Evolutionary conservation across 2,797 vertebrate genomes (phyloP).

Genomic region (Novumbra hubbsi): DNA sequence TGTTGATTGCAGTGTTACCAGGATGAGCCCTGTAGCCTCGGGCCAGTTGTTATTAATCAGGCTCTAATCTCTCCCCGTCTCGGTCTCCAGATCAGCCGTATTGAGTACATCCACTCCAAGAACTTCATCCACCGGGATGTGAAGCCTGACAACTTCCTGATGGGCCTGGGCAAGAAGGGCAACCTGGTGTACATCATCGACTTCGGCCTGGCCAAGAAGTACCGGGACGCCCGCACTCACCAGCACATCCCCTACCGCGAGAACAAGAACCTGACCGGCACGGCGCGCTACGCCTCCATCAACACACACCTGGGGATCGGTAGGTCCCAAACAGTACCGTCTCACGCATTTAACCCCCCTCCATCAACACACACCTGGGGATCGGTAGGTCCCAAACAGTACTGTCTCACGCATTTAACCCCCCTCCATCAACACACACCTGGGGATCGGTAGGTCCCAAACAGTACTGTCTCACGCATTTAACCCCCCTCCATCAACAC

Average conservation of each 20-base stretch:
- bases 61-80: background rate
- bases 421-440: conserved; percentile 94
- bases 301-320: conserved; percentile 97
- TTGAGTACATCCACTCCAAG: conserved; percentile 96
- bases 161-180: conserved; percentile 96
- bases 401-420: background rate
- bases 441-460: conserved; percentile 85
- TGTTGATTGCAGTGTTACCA: too few species aligned
- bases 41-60: background rate
- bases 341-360: background rate
- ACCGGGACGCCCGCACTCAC: conserved; percentile 91
- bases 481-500: conserved; percentile 87
- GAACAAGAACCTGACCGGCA: conserved; percentile 95
- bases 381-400: conserved; percentile 77
- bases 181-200: conserved; percentile 97
- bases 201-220: conserved; percentile 94
- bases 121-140: conserved; percentile 97
- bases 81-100: conserved; percentile 86
- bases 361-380: conserved; percentile 67
- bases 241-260: conserved; percentile 97
- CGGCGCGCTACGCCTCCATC: conserved; percentile 93
- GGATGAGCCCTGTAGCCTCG: background rate
- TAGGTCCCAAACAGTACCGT: conserved; percentile 48
- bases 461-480: background rate
- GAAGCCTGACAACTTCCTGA: conserved; percentile 95